phyloP scores from a whole-genome alignment of 2,888 invertebrate species.

The Eumerus sabulonum region DNA sequence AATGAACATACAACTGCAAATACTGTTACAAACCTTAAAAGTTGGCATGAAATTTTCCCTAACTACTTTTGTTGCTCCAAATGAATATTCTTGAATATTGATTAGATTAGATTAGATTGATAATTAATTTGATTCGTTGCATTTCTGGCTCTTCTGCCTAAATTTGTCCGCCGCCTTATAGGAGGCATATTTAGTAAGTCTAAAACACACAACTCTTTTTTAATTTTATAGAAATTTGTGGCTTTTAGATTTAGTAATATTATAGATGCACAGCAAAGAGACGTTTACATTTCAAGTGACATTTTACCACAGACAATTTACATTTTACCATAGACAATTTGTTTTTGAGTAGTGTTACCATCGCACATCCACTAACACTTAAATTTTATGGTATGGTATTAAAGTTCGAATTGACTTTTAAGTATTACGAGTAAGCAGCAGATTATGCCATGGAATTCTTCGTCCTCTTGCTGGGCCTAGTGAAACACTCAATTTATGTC shows the following conservation, averaged over 20 bases:
- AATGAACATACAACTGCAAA: background rate
- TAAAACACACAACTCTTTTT: background rate
- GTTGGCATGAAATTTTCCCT: conserved; percentile 27
- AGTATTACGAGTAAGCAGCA: no score
- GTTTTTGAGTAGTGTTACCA: no score
- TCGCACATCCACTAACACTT: background rate
- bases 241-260: conserved; percentile 8
- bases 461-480: no score
- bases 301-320: conserved; percentile 5
- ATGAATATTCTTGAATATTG: conserved; percentile 64
- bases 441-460: no score
- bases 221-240: conserved; percentile 8
- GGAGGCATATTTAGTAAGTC: conserved; percentile 5
- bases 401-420: background rate
- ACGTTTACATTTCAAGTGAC: conserved; percentile 9
- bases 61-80: conserved; percentile 59
- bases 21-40: conserved; percentile 3
- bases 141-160: background rate
- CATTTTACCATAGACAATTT: conserved; percentile 1
- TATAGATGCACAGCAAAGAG: conserved; percentile 8
- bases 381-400: background rate
- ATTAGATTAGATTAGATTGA: conserved; percentile 19
- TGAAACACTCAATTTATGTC: no score
- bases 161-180: conserved; percentile 8
- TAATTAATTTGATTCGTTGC: background rate